Percentiles rank a stretch among this genome's conserved stretches.
Conservation (phyloP, 2,113 vertebrate species). For the Indri indri region DNA sequence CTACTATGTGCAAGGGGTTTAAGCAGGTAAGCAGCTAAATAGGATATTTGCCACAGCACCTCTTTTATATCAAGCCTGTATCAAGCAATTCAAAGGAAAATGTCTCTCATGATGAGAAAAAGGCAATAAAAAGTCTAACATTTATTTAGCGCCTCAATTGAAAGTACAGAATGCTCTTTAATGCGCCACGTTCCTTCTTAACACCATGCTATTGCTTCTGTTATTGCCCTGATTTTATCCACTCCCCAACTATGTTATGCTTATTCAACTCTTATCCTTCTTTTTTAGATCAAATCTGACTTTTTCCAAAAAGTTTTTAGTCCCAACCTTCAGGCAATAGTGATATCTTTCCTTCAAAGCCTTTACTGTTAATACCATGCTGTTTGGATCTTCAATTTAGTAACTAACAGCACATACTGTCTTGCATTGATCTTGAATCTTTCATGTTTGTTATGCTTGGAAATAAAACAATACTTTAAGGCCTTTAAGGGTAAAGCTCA, state of each 20-base stretch:
- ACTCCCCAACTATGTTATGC: not conserved
- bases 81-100: conserved; percentile 7
- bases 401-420: not conserved
- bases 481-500: not conserved
- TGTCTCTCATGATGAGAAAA: not conserved
- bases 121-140: not conserved
- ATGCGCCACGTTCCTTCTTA: not conserved
- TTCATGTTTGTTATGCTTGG: not conserved
- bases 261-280: not conserved
- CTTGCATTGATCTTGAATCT: not conserved
- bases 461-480: not conserved
- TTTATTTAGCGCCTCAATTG: not conserved
- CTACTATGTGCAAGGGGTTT: not conserved
- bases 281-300: not conserved
- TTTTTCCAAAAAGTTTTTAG: not conserved
- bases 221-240: not conserved
- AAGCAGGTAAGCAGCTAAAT: not conserved
- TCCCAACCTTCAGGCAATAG: not conserved
- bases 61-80: not conserved
- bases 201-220: not conserved
- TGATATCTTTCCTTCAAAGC: not conserved
- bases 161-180: not conserved
- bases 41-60: not conserved
- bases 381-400: not conserved
- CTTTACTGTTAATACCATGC: not conserved